Evolutionary conservation across 1,140 invertebrate genomes (phyloP), one percentile per base, ranked within the genome.

Genomic region (Trissolcus basalis): DNA sequence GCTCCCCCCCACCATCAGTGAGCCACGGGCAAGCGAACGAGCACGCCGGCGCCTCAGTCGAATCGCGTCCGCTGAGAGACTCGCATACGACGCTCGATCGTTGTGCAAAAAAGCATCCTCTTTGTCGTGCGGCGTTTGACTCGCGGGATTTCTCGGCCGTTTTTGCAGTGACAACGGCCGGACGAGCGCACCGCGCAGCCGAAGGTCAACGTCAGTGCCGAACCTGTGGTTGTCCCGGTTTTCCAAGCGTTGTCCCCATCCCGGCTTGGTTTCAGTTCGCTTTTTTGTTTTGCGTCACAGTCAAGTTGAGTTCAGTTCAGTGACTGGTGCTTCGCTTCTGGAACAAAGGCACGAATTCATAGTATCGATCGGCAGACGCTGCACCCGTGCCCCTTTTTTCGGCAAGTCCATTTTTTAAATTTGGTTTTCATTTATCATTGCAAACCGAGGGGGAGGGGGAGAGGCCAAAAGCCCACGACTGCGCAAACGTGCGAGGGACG

Each of bases 21-120:
- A n/a, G 48, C 49, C 55, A 55, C 70, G 27, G 44, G 64, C 61
- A 74, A 79, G 69, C 73, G 67, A 73, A 49, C 80, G 83, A 85
- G 82, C 84, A 86, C 85, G 85, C 84, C 84, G 85, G 85, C 84
- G 85, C 85, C 80, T 84, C 84, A 87, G 85, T 86, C 63, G 63
- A 74, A 71, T 79, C 82, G 84, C 82, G 83, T 78, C 80, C 41
- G 68, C 54, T 33, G 47, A 41, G 53, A 43, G 33, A 69, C 12
- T 39, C 8, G 65, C 35, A 19, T 54, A 39, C 16, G 58, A 10
- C 39, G 8, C 33, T 67, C 11, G 33, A 44, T n/a, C n/a, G n/a
- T n/a, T n/a, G 32, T 0, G 19, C 11, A 0, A 10, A 50, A 12
- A 45, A 1, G 13, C 32, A 19, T 53, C 61, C 45, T 45, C 61